Evolutionary conservation across 2,113 vertebrate genomes (phyloP).

Genomic region (Amblyopsis rosae): DNA sequence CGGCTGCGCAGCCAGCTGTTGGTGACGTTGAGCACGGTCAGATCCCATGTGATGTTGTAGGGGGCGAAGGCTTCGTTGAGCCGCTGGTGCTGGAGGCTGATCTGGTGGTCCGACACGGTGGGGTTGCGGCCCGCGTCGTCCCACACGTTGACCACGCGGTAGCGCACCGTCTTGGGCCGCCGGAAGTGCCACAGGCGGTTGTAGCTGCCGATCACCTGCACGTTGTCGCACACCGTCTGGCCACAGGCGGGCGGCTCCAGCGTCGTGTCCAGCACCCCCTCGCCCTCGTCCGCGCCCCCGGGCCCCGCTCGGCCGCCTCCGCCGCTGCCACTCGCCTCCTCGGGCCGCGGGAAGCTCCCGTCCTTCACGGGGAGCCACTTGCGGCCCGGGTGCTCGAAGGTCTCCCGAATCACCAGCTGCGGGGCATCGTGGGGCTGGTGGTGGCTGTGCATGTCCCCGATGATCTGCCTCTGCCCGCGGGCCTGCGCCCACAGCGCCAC

Average conservation of each 20-base stretch:
- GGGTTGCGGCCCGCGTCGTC: conserved; percentile 79
- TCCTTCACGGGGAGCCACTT: conserved; percentile 94
- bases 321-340: conserved; percentile 75
- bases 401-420: conserved; percentile 92
- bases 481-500: conserved; percentile 90
- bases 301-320: conserved; percentile 66
- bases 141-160: conserved; percentile 91
- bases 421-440: conserved; percentile 81
- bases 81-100: conserved; percentile 92
- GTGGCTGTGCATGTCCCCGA: conserved; percentile 84
- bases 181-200: conserved; percentile 89
- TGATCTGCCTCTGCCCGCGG: conserved; percentile 87
- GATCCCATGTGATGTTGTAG: conserved; percentile 97
- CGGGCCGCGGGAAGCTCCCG: conserved; percentile 82
- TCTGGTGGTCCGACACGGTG: conserved; percentile 90
- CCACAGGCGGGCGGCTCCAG: conserved; percentile 91
- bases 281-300: conserved; percentile 50
- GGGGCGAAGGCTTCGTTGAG: conserved; percentile 87
- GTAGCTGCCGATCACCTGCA: conserved; percentile 88
- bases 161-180: conserved; percentile 86
- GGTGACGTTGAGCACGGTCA: conserved; percentile 88
- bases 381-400: conserved; percentile 86
- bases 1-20: conserved; percentile 90
- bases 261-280: conserved; percentile 85
- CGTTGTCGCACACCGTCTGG: conserved; percentile 93